Evolutionary conservation across 2,888 invertebrate species (phyloP).

Genomic region (Melanostoma mellinum): DNA sequence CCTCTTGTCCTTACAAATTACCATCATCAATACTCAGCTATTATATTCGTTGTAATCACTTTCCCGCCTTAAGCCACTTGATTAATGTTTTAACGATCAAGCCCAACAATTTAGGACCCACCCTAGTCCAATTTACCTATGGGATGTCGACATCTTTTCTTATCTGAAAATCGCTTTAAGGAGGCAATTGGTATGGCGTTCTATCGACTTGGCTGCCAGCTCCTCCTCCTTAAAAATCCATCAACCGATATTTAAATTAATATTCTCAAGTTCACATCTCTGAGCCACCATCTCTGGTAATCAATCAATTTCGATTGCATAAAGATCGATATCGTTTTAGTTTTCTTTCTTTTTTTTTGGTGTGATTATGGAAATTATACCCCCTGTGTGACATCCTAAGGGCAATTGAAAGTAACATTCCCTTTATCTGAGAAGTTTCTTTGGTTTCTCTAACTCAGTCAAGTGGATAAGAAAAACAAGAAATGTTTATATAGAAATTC

Average conservation of each 20-base stretch:
- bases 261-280: slow-evolving; percentile 48
- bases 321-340: slow-evolving; percentile 48
- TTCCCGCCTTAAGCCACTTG: slow-evolving; percentile 27
- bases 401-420: slow-evolving; percentile 36
- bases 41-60: slow-evolving; percentile 42
- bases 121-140: slow-evolving; percentile 57
- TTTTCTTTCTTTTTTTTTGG: neutral
- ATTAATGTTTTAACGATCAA: slow-evolving; percentile 49
- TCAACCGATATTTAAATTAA: slow-evolving; percentile 70
- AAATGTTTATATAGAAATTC: neutral
- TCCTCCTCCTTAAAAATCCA: slow-evolving; percentile 54
- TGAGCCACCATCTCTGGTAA: slow-evolving; percentile 33
- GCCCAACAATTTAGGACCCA: slow-evolving; percentile 51
- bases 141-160: slow-evolving; percentile 51
- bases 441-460: slow-evolving; percentile 22
- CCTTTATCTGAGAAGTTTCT: slow-evolving; percentile 8
- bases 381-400: slow-evolving; percentile 51
- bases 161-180: slow-evolving; percentile 45
- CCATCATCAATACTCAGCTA: slow-evolving; percentile 42
- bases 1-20: slow-evolving; percentile 22
- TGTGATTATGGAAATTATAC: slow-evolving; percentile 64
- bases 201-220: neutral
- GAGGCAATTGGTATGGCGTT: slow-evolving; percentile 2
- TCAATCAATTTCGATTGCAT: slow-evolving; percentile 65
- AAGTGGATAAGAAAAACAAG: slow-evolving; percentile 23